Evolutionary conservation across 2,888 invertebrate species (phyloP), one percentile per base, ranked within the genome.

Genomic region (Nomada ruficornis): DNA sequence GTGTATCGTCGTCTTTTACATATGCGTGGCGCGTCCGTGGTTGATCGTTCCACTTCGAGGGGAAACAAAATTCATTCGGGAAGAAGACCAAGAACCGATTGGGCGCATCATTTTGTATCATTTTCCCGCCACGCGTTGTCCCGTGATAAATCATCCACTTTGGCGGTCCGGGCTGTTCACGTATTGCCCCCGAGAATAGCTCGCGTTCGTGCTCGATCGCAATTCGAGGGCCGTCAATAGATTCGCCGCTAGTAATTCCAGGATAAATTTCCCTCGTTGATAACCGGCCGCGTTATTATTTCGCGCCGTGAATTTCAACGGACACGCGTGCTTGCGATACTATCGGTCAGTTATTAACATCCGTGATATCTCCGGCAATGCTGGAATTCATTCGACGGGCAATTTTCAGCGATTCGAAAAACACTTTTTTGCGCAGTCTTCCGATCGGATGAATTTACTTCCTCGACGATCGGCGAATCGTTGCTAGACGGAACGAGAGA

Each of bases 111-210:
- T 93, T 93, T 92, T 90, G 91, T 92, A 93, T 92, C 91, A 91
- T 92, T 93, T 92, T 90, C 90, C 89, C 89, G 91, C 86, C 90
- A 89, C 92, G 88, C 91, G 91, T 90, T 89, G 86, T 80, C 70
- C 89, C 82, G 86, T 90, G 91, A 93, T 92, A 92, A 93, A 93
- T 93, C 91, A 92, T 91, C 89, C 89, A 83, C 89, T 87, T 87
- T 77, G 83, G 77, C 84, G 82, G 85, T 44, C 54, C 72, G 59
- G 54, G 63, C 75, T 73, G 87, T 81, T 72, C 85, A 87, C 67
- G 75, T 89, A 90, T 90, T 90, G 90, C 84, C 87, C 84, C 20
- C 13, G 60, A 44, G 59, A 63, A 71, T 29, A 20, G 23, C 55
- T 29, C 20, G 0, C 54, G 76, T 68, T 76, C 75, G 26, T 13